phyloP scores from a whole-genome alignment of 2,888 invertebrate genomes.

The Agonum fuliginosum region DNA sequence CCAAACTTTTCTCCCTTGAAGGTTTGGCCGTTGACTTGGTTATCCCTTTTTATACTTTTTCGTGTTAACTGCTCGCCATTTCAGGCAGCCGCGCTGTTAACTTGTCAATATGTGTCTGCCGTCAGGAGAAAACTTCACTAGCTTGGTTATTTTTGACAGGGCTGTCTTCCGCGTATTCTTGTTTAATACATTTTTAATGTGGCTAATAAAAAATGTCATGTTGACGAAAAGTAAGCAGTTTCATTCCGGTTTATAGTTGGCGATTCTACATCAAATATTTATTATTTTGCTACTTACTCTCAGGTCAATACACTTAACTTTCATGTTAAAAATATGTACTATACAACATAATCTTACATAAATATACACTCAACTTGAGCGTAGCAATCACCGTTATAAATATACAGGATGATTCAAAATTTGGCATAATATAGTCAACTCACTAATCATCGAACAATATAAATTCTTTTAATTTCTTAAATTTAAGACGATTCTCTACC shows the following conservation, averaged over 20 bases:
- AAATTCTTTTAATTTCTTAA: too few relatives aligned
- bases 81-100: conserved; percentile 41
- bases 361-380: too few relatives aligned
- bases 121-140: background rate
- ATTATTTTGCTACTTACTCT: background rate
- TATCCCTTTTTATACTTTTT: conserved; percentile 49
- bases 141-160: conserved; percentile 26
- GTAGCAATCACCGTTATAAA: too few relatives aligned
- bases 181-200: conserved; percentile 27
- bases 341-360: too few relatives aligned
- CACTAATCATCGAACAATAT: too few relatives aligned
- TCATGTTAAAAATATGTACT: too few relatives aligned
- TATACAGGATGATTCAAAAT: too few relatives aligned
- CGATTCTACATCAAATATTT: background rate
- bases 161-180: background rate
- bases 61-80: conserved; percentile 46
- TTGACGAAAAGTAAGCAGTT: conserved; percentile 1
- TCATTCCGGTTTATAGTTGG: background rate
- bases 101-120: conserved; percentile 51
- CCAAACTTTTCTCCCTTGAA: conserved; percentile 33
- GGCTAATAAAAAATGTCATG: conserved; percentile 16
- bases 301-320: too few relatives aligned
- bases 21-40: conserved; percentile 34
- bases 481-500: too few relatives aligned
- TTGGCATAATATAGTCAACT: too few relatives aligned